Base-by-base conservation (phyloP, 2,797 vertebrate species). In the Sebastes trivittatus region DNA sequence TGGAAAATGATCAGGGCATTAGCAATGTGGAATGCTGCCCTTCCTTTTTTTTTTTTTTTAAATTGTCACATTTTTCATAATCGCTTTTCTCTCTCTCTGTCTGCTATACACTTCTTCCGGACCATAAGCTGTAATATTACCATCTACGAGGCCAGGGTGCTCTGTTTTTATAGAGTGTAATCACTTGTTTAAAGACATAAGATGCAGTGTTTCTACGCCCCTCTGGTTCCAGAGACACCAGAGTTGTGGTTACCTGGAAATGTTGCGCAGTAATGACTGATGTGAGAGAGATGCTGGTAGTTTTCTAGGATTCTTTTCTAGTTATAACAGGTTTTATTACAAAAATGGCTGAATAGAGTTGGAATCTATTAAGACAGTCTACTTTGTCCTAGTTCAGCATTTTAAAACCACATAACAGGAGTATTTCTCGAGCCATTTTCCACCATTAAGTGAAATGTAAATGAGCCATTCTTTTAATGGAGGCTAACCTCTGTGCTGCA, bases 381-480 rank as follows among this genome's bases (percentile, higher is more conserved):
- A 60, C 59, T 18, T 23, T 84, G 46, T 78, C 79, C 65, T 65
- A 49, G 22, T 71, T 81, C 38, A 58, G 59, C 46, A 23, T 82
- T 73, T 81, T 58, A 69, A 91, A 88, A 81, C 70, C 72, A 76
- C 82, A 65, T 68, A 69, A 80, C 65, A 85, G 83, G 60, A 56
- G 52, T 23, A 64, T 86, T 91, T 83, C 75, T 85, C 11, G 63
- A 76, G 55, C 56, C 71, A 72, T 92, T 93, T 93, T 91, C 93
- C 90, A 88, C 77, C 82, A 86, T 87, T 81, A 87, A 83, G 71
- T 36, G 32, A 87, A 78, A 88, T 81, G 80, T 86, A 89, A 93
- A 90, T 88, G 85, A 86, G 72, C 80, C 81, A 32, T 89, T 88
- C 77, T 82, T 89, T 90, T 88, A 87, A 86, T 82, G 80, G 85